These are phyloP conservation scores for Meganola albula DNA, from an alignment of 2,888 invertebrate genomes.

Conservation along the genomic window DNA sequence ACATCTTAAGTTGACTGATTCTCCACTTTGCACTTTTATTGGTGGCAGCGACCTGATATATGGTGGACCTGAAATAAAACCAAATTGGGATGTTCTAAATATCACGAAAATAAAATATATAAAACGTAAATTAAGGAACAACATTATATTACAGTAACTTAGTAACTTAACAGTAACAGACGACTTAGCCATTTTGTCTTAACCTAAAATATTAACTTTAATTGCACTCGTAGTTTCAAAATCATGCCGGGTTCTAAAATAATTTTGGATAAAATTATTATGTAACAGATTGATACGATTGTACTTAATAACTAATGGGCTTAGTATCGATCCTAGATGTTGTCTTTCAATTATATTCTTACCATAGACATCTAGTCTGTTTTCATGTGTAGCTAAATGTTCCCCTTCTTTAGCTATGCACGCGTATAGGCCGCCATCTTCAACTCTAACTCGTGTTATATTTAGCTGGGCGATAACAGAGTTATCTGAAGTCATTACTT, in stretches of 20 bases:
- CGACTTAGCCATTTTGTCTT: no score
- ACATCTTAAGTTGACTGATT: constrained; percentile 85
- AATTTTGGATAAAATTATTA: no score
- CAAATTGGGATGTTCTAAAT: not conserved
- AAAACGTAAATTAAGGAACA: no score
- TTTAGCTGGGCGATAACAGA: constrained; percentile 70
- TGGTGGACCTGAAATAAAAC: constrained; percentile 81
- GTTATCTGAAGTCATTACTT: constrained; percentile 68
- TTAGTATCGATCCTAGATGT: no score
- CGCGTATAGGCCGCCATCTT: constrained; percentile 80
- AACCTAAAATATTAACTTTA: no score
- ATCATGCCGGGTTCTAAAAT: no score
- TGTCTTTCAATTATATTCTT: no score
- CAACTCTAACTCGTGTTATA: constrained; percentile 74
- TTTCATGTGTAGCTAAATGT: constrained; percentile 52
- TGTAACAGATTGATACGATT: no score
- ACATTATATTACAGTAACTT: no score
- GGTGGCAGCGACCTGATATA: constrained; percentile 85
- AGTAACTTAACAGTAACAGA: no score
- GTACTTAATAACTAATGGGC: no score
- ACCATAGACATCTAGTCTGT: constrained; percentile 76
- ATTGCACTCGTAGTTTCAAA: no score
- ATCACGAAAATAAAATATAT: not conserved
- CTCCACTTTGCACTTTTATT: constrained; percentile 87
- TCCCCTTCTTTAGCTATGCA: constrained; percentile 74